phyloP scores from a whole-genome alignment of 1,140 invertebrate species.

The Cotesia chilonis region DNA sequence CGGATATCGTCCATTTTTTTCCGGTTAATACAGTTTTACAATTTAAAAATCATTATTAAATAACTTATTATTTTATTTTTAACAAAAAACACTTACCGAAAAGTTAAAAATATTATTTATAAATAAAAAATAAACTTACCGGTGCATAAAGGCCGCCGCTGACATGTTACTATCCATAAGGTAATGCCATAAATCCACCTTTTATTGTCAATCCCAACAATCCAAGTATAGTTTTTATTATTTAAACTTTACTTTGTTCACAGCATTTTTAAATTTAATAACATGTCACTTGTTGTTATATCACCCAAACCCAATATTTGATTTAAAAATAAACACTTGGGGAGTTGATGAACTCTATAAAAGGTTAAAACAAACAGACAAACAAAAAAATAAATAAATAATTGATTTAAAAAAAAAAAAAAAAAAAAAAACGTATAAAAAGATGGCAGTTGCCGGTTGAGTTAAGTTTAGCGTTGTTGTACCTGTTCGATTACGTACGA shows the following conservation, averaged over 20 bases:
- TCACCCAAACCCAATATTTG: background rate
- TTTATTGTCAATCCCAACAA: conserved; percentile 1
- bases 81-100: too few species aligned
- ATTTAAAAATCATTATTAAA: background rate
- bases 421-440: background rate
- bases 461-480: conserved; percentile 26
- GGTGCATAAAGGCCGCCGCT: conserved; percentile 61
- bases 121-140: conserved; percentile 17
- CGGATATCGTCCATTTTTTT: conserved; percentile 17
- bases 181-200: conserved; percentile 58
- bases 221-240: background rate
- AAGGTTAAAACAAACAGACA: too few species aligned
- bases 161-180: conserved; percentile 66
- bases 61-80: background rate
- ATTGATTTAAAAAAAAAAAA: too few species aligned
- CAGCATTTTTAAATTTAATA: conserved; percentile 13
- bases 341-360: too few species aligned
- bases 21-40: background rate
- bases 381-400: background rate
- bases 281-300: background rate
- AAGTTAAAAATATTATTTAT: too few species aligned
- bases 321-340: background rate
- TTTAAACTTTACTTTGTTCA: conserved; percentile 5
- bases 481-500: conserved; percentile 44
- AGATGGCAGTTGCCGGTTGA: conserved; percentile 11